phyloP scores from a whole-genome alignment of 30 jellyfish, hydroid and myxozoan genomes.

The Pseudorhiza aurosa region DNA sequence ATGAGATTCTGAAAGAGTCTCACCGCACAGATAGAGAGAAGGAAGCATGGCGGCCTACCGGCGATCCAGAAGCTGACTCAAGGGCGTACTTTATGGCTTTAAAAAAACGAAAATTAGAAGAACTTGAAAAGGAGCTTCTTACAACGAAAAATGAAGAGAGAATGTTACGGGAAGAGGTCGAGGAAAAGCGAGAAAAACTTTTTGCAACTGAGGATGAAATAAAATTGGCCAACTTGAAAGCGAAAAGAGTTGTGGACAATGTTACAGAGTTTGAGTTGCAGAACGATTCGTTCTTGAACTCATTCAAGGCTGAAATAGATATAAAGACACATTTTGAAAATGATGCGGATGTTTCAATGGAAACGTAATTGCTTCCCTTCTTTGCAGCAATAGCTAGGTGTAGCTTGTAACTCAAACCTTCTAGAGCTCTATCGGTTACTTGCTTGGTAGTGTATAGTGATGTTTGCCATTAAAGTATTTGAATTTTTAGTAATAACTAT shows the following conservation, averaged over 20 bases:
- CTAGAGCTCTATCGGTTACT: no score
- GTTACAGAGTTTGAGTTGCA: not conserved
- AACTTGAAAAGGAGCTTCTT: slow-evolving; percentile 42
- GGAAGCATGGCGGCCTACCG: slow-evolving; percentile 62
- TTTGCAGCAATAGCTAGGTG: no score
- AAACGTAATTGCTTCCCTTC: not conserved
- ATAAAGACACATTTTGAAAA: not conserved
- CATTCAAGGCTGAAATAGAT: not conserved
- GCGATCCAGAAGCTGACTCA: slow-evolving; percentile 63
- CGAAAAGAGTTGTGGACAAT: not conserved
- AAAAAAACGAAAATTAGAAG: slow-evolving; percentile 17
- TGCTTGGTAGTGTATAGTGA: no score
- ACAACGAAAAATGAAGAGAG: slow-evolving; percentile 9
- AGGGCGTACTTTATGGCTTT: slow-evolving; percentile 62
- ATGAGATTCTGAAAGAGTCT: slow-evolving; percentile 16
- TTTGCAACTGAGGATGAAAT: slow-evolving; percentile 3
- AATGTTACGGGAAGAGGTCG: not conserved
- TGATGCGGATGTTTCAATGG: not conserved
- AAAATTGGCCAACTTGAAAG: not conserved
- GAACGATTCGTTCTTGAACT: not conserved
- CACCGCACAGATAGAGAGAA: not conserved
- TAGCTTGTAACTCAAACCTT: no score
- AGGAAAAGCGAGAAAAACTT: slow-evolving; percentile 17
- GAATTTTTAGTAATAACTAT: no score
- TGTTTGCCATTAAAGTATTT: no score